A percentile compares a stretch with the other conserved stretches of the same genome.
Conservation (phyloP, 2,113 vertebrate species). For the Nesogale talazaci region DNA sequence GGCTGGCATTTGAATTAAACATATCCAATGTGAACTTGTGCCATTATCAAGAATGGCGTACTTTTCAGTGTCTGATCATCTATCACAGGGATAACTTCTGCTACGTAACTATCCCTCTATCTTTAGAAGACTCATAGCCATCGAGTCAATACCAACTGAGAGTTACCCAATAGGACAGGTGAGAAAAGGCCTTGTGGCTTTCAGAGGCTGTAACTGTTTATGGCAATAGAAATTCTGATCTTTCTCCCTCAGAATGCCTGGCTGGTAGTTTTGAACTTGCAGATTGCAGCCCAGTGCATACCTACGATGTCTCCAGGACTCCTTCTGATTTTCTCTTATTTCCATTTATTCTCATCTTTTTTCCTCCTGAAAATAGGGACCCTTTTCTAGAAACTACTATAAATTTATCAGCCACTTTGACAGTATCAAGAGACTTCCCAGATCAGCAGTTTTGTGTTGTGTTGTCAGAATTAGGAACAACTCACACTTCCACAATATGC, state of each 20-base stretch:
- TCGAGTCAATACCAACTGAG: no score
- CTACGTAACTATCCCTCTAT: background rate
- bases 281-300: no score
- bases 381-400: background rate
- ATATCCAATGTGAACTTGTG: background rate
- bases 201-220: no score
- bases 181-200: no score
- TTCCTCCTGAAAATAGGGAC: background rate
- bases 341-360: background rate
- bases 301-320: background rate
- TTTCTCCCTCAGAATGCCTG: no score
- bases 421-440: background rate
- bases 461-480: background rate
- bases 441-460: background rate
- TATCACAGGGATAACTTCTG: background rate
- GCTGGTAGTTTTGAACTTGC: no score
- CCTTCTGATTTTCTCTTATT: constrained; percentile 16
- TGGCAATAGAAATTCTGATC: no score
- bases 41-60: constrained; percentile 22
- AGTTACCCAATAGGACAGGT: no score
- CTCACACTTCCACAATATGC: background rate
- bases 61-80: background rate
- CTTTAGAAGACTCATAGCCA: background rate
- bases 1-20: constrained; percentile 58
- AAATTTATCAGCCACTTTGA: background rate